These are phyloP conservation scores for Cheilosia vulpina DNA, from an alignment of 2,888 invertebrate genomes.

Conservation along the genomic window DNA sequence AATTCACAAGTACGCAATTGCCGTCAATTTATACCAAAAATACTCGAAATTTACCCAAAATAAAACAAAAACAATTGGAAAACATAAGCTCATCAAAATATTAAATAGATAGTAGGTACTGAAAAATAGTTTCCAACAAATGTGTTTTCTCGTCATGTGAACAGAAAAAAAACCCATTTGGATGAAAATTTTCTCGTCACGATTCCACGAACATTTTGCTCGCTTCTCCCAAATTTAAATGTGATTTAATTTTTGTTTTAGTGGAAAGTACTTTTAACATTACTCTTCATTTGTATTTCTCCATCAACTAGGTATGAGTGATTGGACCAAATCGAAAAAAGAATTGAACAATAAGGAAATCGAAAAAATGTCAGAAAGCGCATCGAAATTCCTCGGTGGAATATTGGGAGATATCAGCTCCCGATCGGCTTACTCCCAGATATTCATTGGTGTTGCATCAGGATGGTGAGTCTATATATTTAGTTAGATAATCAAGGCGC, in stretches of 20 bases:
- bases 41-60: neutral
- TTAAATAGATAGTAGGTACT: slow-evolving; percentile 22
- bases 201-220: neutral
- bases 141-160: slow-evolving; percentile 23
- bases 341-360: slow-evolving; percentile 84
- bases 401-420: slow-evolving; percentile 92
- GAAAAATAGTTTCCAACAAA: neutral
- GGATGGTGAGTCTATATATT: slow-evolving; percentile 89
- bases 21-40: neutral
- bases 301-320: slow-evolving; percentile 73
- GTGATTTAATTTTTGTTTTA: slow-evolving; percentile 10
- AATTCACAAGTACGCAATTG: slow-evolving; percentile 28
- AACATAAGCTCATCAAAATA: neutral
- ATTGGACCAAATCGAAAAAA: slow-evolving; percentile 76
- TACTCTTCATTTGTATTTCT: neutral
- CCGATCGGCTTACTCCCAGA: slow-evolving; percentile 93
- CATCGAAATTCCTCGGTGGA: slow-evolving; percentile 89
- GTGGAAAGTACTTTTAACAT: neutral
- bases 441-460: slow-evolving; percentile 92
- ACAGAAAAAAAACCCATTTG: slow-evolving; percentile 18
- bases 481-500: slow-evolving; percentile 45
- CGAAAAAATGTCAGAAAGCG: slow-evolving; percentile 87
- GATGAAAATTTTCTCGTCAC: slow-evolving; percentile 15
- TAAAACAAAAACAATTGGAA: neutral
- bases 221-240: slow-evolving; percentile 23